Evolutionary conservation across 2,113 vertebrate species (phyloP).

Genomic region (Rostratula benghalensis): DNA sequence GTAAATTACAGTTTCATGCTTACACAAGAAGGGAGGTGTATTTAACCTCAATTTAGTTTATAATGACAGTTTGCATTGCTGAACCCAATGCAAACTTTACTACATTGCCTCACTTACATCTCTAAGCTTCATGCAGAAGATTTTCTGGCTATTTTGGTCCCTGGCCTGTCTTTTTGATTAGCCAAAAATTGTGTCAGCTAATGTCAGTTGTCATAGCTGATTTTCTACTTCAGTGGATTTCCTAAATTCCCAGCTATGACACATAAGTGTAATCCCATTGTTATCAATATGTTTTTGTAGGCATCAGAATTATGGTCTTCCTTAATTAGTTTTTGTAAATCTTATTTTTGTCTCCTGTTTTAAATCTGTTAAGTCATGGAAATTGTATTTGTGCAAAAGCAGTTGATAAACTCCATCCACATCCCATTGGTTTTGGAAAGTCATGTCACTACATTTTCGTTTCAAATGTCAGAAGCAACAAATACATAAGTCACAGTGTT

Average conservation of each 20-base stretch:
- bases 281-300: neutral
- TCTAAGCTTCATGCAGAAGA: neutral
- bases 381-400: neutral
- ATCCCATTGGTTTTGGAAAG: neutral
- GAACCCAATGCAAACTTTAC: neutral
- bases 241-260: neutral
- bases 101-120: neutral
- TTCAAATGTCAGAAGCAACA: neutral
- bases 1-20: neutral
- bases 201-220: neutral
- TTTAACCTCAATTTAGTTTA: neutral
- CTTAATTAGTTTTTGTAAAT: neutral
- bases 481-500: neutral
- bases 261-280: neutral
- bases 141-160: neutral
- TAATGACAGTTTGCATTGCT: neutral
- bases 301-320: neutral
- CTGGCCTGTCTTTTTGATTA: neutral
- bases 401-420: neutral
- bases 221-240: neutral
- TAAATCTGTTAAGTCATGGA: neutral
- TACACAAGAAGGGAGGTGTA: neutral
- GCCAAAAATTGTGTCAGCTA: neutral
- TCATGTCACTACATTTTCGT: neutral
- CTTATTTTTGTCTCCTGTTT: neutral